Conservation (phyloP, 2,797 vertebrate genomes). For the Xenops minutus region DNA sequence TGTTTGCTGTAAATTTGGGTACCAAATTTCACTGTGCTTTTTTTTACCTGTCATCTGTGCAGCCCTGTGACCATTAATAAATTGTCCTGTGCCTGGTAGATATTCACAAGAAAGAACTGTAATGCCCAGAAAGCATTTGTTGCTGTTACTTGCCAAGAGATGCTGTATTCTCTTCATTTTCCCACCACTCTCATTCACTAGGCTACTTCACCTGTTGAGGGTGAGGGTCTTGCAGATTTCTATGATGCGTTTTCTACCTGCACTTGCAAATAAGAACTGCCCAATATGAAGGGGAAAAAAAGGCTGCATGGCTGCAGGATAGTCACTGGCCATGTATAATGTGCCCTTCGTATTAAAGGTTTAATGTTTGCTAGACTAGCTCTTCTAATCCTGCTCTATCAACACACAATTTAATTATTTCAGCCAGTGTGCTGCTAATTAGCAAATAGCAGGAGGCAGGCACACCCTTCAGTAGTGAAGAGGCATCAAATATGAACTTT, state of each 20-base stretch:
- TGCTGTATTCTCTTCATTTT: neutral
- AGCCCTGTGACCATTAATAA: neutral
- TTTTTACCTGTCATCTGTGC: neutral
- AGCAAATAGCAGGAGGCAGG: neutral
- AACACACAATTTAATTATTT: neutral
- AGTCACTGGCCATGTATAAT: neutral
- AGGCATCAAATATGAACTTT: neutral
- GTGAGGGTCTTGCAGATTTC: neutral
- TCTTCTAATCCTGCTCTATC: neutral
- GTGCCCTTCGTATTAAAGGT: neutral
- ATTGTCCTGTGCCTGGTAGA: neutral
- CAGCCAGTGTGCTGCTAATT: neutral
- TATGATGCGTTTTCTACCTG: fast-evolving
- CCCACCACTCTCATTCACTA: neutral
- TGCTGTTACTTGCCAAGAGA: neutral
- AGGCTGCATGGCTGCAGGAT: neutral
- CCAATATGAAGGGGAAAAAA: neutral
- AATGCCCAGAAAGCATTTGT: neutral
- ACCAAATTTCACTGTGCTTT: neutral
- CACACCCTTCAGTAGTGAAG: neutral
- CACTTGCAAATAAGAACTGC: neutral
- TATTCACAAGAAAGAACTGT: neutral
- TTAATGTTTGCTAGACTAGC: neutral
- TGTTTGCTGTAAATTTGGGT: neutral
- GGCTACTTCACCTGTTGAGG: neutral